phyloP scores from a whole-genome alignment of 1,140 invertebrate genomes.

The Andricus grossulariae region DNA sequence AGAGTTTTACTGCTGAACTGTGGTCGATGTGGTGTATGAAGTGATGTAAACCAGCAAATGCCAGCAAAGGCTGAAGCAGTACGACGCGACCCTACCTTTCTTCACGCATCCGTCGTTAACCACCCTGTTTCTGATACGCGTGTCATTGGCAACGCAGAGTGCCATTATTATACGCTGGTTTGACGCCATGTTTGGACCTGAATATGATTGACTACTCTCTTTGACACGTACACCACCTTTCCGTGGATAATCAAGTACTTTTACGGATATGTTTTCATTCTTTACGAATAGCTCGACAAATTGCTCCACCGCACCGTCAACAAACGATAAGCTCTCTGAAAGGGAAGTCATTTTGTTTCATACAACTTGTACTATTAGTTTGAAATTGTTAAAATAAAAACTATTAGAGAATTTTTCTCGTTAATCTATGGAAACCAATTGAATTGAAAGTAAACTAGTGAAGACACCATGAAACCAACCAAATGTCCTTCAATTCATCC shows the following conservation, averaged over 20 bases:
- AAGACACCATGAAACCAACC: too few relatives aligned
- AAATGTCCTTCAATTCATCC: too few relatives aligned
- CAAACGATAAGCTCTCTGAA: constrained; percentile 46
- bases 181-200: constrained; percentile 61
- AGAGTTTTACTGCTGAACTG: too few relatives aligned
- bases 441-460: too few relatives aligned
- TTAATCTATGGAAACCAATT: too few relatives aligned
- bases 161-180: constrained; percentile 55
- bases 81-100: constrained; percentile 4
- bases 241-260: constrained; percentile 40
- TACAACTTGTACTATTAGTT: too few relatives aligned
- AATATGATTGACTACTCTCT: constrained; percentile 49
- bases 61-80: too few relatives aligned
- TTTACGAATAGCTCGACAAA: constrained; percentile 39
- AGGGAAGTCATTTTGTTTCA: neutral
- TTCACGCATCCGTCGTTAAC: constrained; percentile 50
- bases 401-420: too few relatives aligned
- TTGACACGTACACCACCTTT: constrained; percentile 17
- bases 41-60: too few relatives aligned
- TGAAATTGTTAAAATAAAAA: too few relatives aligned
- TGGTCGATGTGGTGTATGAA: too few relatives aligned
- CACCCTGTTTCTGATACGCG: constrained; percentile 54
- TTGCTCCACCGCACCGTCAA: constrained; percentile 36
- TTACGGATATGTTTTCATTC: constrained; percentile 43
- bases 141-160: constrained; percentile 57